Evolutionary conservation across 2,113 vertebrate genomes (phyloP).

Genomic region (Catharus minimus): DNA sequence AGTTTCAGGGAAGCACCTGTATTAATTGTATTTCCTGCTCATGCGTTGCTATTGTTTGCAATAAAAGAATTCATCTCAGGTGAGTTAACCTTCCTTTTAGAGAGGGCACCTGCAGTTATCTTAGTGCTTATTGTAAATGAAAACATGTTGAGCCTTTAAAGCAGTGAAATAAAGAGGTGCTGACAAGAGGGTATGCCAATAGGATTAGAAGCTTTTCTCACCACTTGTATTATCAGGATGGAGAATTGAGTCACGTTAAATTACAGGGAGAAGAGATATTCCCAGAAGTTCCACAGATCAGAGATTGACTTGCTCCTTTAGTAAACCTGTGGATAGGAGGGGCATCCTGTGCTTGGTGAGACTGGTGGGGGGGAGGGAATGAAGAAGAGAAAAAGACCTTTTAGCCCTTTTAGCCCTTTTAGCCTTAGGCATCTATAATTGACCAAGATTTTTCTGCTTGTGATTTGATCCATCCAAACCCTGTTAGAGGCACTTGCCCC

Average conservation of each 20-base stretch:
- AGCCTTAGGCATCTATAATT: slow-evolving; percentile 79
- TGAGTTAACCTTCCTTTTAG: slow-evolving; percentile 84
- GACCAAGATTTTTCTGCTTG: slow-evolving; percentile 77
- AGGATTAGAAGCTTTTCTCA: slow-evolving; percentile 81
- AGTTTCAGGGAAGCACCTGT: slow-evolving; percentile 79
- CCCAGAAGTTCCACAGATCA: slow-evolving; percentile 79
- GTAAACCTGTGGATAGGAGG: slow-evolving; percentile 69
- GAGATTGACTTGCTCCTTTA: slow-evolving; percentile 69
- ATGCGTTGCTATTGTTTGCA: slow-evolving; percentile 76
- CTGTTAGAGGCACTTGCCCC: slow-evolving; percentile 78
- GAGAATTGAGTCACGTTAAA: slow-evolving; percentile 79
- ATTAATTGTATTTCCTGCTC: slow-evolving; percentile 84
- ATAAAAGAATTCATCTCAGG: slow-evolving; percentile 82
- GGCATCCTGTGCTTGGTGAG: slow-evolving; percentile 18
- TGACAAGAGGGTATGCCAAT: slow-evolving; percentile 80
- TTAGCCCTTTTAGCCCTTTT: slow-evolving; percentile 69
- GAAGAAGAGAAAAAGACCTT: slow-evolving; percentile 48
- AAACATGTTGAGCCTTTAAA: slow-evolving; percentile 84
- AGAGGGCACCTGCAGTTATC: slow-evolving; percentile 83
- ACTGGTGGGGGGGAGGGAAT: neutral
- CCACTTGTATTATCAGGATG: slow-evolving; percentile 73
- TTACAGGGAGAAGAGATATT: slow-evolving; percentile 79
- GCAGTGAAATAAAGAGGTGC: slow-evolving; percentile 79
- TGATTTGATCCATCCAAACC: slow-evolving; percentile 83
- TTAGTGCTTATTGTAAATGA: slow-evolving; percentile 78